These are phyloP conservation scores for Muschampia plurimacula DNA, from an alignment of 2,888 invertebrate genomes.

Conservation along the genomic window DNA sequence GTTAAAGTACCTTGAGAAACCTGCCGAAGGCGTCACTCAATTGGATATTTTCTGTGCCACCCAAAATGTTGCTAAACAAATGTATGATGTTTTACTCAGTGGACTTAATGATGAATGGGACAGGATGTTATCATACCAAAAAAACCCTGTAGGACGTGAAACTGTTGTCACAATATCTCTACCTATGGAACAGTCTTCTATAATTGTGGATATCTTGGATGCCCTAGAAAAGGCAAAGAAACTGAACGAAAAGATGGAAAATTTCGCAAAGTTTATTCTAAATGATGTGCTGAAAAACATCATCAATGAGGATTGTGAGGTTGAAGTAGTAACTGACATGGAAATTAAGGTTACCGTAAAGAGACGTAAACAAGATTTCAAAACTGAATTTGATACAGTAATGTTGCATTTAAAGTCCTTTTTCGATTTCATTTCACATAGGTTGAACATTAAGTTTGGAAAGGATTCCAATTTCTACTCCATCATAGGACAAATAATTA, in stretches of 20 bases:
- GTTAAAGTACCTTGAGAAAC: slow-evolving; percentile 70
- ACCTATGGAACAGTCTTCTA: slow-evolving; percentile 59
- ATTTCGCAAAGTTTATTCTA: slow-evolving; percentile 86
- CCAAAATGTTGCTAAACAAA: slow-evolving; percentile 71
- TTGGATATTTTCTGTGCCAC: slow-evolving; percentile 82
- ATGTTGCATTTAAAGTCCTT: slow-evolving; percentile 84
- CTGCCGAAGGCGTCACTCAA: slow-evolving; percentile 78
- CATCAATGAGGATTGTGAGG: slow-evolving; percentile 76
- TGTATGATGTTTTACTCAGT: slow-evolving; percentile 74
- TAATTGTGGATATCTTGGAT: slow-evolving; percentile 65
- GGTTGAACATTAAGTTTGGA: slow-evolving; percentile 79
- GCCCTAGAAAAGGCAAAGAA: slow-evolving; percentile 74
- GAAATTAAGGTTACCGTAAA: slow-evolving; percentile 65
- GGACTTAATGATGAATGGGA: slow-evolving; percentile 80
- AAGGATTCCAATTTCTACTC: slow-evolving; percentile 78
- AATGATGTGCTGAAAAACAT: slow-evolving; percentile 86
- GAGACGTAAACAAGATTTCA: slow-evolving; percentile 66
- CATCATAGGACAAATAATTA: slow-evolving; percentile 84
- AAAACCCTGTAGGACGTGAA: slow-evolving; percentile 56
- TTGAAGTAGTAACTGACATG: slow-evolving; percentile 70
- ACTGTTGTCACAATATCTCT: slow-evolving; percentile 66
- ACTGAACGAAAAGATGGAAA: slow-evolving; percentile 76
- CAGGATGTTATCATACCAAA: slow-evolving; percentile 74
- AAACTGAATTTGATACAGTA: slow-evolving; percentile 81
- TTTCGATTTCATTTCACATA: slow-evolving; percentile 85